Evolutionary conservation across 2,113 vertebrate genomes (phyloP), one percentile per base, ranked within the genome.

Genomic region (Labrus mixtus): DNA sequence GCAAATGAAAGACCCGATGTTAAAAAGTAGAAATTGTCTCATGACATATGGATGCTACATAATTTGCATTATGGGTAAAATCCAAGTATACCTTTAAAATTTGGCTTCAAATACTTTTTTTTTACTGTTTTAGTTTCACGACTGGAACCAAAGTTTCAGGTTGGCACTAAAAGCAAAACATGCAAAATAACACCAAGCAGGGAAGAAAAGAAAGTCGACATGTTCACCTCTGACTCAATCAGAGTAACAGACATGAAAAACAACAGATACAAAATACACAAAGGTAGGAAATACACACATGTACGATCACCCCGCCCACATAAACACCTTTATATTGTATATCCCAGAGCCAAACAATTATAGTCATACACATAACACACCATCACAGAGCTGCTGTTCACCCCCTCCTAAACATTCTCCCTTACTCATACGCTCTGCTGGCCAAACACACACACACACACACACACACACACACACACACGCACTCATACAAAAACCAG

Each of bases 391-490:
- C 7, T 17, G 19, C 50, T 43, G 41, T 37, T 41, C 22, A 25
- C 59, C 46, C 33, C 68, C 68, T 60, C 75, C 77, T 23, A 79
- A 61, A 53, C 70, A 73, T 60, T 54, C 55, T 20, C 3, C 57
- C 68, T 72, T 78, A 74, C 61, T 74, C 78, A 86, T 63, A 58
- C 8, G 65, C 63, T 68, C 62, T 54, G 50, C 46, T 41, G 61
- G 64, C 48, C 54, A 53, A 78, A 81, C 75, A 85, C 67, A 77
- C 39, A 88, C 61, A 66, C 53, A 36, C 58, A 63, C 48, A 62
- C n/a, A 77, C 15, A 62, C 36, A 62, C n/a, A 29, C 65, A 29
- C 58, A 63, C 48, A 62, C n/a, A 77, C 15, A 62, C 36, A 62
- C n/a, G 33, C 65, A 29, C 9, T 41, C n/a, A 55, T 45, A 25